Evolutionary conservation across 2,888 invertebrate genomes (phyloP).

Genomic region (Tethea ocularis): DNA sequence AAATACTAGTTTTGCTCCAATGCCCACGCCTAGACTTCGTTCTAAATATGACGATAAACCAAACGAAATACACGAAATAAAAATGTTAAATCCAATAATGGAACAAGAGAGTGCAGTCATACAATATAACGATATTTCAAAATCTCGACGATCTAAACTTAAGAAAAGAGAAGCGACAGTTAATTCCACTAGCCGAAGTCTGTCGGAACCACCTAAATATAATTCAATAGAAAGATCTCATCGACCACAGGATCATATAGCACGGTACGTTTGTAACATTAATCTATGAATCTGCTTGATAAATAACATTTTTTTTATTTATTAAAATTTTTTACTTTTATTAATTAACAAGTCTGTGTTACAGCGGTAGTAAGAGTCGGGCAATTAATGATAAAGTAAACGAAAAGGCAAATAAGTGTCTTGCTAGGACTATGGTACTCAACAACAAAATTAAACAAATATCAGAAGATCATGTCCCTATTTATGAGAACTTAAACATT

Average conservation of each 20-base stretch:
- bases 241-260: slow-evolving; percentile 27
- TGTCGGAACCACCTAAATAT: slow-evolving; percentile 67
- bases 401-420: not conserved
- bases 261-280: slow-evolving; percentile 33
- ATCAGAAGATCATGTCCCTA: slow-evolving; percentile 38
- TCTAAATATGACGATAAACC: slow-evolving; percentile 55
- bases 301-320: slow-evolving; percentile 13
- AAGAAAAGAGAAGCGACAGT: slow-evolving; percentile 49
- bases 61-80: slow-evolving; percentile 44
- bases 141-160: slow-evolving; percentile 48
- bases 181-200: slow-evolving; percentile 51
- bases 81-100: slow-evolving; percentile 57
- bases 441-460: slow-evolving; percentile 21
- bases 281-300: slow-evolving; percentile 8
- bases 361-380: slow-evolving; percentile 8
- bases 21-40: slow-evolving; percentile 65
- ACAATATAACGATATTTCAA: slow-evolving; percentile 29
- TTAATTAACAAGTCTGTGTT: slow-evolving; percentile 10
- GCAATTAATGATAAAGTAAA: not conserved
- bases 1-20: slow-evolving; percentile 55
- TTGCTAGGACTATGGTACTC: slow-evolving; percentile 15
- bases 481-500: slow-evolving; percentile 48
- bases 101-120: slow-evolving; percentile 51
- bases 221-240: slow-evolving; percentile 35
- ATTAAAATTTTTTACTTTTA: not conserved